Percentiles rank a stretch among this genome's conserved stretches.
phyloP scores from a whole-genome alignment of 1,140 invertebrate genomes.

The Euura saliciscinereae region DNA sequence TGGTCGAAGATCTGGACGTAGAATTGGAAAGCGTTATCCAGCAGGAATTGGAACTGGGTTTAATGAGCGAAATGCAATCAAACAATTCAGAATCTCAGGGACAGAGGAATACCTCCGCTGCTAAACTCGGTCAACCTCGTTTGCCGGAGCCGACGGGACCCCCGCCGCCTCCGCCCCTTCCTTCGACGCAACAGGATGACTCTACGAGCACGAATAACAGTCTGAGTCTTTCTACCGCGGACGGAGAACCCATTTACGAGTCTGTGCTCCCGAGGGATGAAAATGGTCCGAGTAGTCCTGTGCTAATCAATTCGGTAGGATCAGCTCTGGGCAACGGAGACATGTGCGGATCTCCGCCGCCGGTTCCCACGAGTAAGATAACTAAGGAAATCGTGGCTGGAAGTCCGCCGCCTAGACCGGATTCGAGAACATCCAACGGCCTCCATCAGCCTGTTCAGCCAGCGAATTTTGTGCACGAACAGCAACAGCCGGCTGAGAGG shows the following conservation, averaged over 20 bases:
- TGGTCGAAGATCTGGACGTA: conserved; percentile 80
- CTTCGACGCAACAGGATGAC: conserved; percentile 30
- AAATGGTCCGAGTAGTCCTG: conserved; percentile 42
- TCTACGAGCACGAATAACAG: conserved; percentile 49
- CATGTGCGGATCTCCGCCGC: conserved; percentile 64
- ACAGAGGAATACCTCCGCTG: conserved; percentile 28
- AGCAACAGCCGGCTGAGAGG: conserved; percentile 62
- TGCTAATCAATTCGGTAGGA: conserved; percentile 42
- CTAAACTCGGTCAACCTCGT: conserved; percentile 62
- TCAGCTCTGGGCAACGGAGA: conserved; percentile 43
- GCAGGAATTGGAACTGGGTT: conserved; percentile 57
- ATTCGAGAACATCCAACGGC: conserved; percentile 37
- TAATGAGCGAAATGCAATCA: conserved; percentile 45
- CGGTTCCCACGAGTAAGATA: conserved; percentile 42
- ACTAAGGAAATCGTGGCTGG: conserved; percentile 39
- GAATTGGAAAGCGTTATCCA: conserved; percentile 71
- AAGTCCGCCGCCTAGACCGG: conserved; percentile 39
- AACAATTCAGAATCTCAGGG: conserved; percentile 51
- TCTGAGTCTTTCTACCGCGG: conserved; percentile 37
- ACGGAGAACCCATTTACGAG: conserved; percentile 83
- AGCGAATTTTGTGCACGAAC: neutral
- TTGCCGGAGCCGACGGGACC: conserved; percentile 77
- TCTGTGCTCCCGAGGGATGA: conserved; percentile 75
- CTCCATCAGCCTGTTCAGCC: conserved; percentile 22
- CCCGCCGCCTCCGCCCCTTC: conserved; percentile 64